Evolutionary conservation across 2,797 vertebrate genomes (phyloP).

Genomic region (Psittacula derbiana): DNA sequence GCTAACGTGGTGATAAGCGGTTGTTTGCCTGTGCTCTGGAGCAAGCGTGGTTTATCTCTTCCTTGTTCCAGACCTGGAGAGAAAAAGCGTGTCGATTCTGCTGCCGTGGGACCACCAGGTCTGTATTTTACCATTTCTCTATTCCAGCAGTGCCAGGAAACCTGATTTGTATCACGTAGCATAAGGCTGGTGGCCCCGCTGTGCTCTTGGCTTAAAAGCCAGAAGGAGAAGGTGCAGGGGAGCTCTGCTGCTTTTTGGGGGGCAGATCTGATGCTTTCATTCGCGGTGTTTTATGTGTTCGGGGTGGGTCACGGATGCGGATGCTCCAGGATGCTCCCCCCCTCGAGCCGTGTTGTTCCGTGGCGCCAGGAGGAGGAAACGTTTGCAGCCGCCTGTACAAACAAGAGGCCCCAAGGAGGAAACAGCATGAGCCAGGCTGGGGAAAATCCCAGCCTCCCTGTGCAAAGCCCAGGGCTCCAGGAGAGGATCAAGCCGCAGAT

Average conservation of each 20-base stretch:
- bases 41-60: conserved; percentile 30
- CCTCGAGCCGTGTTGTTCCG: accelerated
- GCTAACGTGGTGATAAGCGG: background rate
- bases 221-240: background rate
- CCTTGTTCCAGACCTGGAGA: background rate
- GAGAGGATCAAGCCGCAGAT: background rate
- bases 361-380: background rate
- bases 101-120: background rate
- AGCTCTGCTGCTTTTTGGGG: background rate
- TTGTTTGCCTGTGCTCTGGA: background rate
- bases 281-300: accelerated
- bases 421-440: background rate
- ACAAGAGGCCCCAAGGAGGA: conserved; percentile 25
- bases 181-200: accelerated
- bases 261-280: accelerated
- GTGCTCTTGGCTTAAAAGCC: background rate
- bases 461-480: background rate
- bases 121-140: background rate
- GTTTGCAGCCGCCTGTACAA: background rate
- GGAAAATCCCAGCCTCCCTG: background rate
- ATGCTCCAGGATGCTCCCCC: background rate
- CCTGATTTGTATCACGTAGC: background rate
- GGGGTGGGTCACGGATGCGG: background rate
- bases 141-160: background rate
- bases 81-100: background rate